phyloP scores from a whole-genome alignment of 2,888 invertebrate genomes.

The Polia nebulosa region DNA sequence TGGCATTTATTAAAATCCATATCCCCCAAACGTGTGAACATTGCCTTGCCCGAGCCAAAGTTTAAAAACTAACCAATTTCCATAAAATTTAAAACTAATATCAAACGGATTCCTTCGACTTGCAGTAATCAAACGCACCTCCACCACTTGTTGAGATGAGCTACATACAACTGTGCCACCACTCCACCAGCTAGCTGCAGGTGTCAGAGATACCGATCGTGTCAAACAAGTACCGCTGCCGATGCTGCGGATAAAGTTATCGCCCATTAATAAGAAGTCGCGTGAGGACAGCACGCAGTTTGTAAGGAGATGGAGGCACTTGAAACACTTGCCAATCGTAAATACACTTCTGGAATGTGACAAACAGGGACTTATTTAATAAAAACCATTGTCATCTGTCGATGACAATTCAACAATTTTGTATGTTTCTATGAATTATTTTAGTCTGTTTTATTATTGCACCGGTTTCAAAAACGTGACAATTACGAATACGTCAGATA shows the following conservation, averaged over 20 bases:
- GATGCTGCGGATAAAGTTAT: slow-evolving; percentile 73
- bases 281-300: slow-evolving; percentile 52
- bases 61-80: slow-evolving; percentile 12
- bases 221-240: slow-evolving; percentile 67
- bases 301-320: slow-evolving; percentile 53
- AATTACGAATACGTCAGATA: background rate
- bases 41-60: too few relatives aligned
- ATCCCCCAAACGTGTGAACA: background rate
- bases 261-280: slow-evolving; percentile 69
- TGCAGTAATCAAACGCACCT: slow-evolving; percentile 37
- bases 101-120: slow-evolving; percentile 28
- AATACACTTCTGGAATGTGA: background rate
- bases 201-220: slow-evolving; percentile 73
- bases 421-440: background rate
- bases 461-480: background rate
- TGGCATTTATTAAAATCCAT: background rate
- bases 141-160: slow-evolving; percentile 50
- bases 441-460: background rate
- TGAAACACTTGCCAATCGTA: slow-evolving; percentile 8
- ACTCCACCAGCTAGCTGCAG: slow-evolving; percentile 60
- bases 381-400: too few relatives aligned
- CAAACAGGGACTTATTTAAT: background rate
- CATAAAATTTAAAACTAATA: slow-evolving; percentile 17
- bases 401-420: background rate
- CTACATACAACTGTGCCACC: slow-evolving; percentile 54